Evolutionary conservation across 2,888 invertebrate genomes (phyloP), one percentile per base, ranked within the genome.

Genomic region (Archips crataeganus): DNA sequence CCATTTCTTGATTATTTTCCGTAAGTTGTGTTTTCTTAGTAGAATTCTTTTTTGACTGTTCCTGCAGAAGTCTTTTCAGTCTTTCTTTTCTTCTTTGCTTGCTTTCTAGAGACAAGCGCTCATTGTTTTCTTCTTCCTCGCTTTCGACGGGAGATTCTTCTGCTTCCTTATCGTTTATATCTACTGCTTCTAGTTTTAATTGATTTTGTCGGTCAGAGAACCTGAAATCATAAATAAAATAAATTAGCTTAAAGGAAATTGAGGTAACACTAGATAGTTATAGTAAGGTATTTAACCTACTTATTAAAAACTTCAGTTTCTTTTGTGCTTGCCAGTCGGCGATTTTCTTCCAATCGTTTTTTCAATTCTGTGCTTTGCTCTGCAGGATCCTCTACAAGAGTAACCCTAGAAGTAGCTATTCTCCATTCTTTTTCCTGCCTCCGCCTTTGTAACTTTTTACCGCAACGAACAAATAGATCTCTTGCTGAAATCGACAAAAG

Each of bases 371-470:
- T 82, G 84, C 95, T 95, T 4, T 89, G 84, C 61, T 95, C 90
- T 0, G 96, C 96, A 0, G 97, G 97, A 84, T 97, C 97, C 32
- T 86, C 80, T 11, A 88, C 87, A 13, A 87, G 84, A 8, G 94
- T 88, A 64, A 95, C 88, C 76, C 95, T 94, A 72, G 95, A 95
- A 11, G 92, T 92, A 3, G 95, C 95, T 76, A 95, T 85, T 78
- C 96, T 93, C 90, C 96, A 96, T 84, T 96, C 95, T 85, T 97
- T 96, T 78, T 95, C 95, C 81, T 95, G 95, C 62, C 97, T 93
- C 10, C 96, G 91, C 54, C 95, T 90, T 89, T 97, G 96, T 57
- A 97, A 85, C 80, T 95, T 92, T 77, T 94, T 95, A 0, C 97
- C 97, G 76, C 97, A 95, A 83, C 96, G 95, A 57, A 92, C 90